A percentile compares a stretch with the other conserved stretches of the same genome.
Evolutionary conservation across 2,888 invertebrate species (phyloP).

Genomic region (Heliothis peltigera): DNA sequence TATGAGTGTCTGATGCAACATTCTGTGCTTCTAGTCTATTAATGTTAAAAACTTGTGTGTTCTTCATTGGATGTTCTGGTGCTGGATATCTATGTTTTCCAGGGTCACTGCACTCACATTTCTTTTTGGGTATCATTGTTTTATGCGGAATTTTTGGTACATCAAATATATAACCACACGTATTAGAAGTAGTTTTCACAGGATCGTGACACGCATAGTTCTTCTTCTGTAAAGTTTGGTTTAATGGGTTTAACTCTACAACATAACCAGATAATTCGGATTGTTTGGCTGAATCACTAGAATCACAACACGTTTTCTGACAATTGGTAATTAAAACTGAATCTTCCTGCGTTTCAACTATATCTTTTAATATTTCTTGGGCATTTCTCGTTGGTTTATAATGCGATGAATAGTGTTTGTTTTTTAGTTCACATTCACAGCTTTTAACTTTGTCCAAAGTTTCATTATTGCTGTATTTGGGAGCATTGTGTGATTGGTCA

Average conservation of each 20-base stretch:
- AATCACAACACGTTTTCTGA: neutral
- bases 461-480: neutral
- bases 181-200: neutral
- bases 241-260: neutral
- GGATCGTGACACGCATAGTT: neutral
- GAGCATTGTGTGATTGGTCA: neutral
- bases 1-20: neutral
- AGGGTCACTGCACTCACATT: neutral
- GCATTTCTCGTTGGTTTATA: slow-evolving; percentile 1
- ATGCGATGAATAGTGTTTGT: neutral
- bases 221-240: neutral
- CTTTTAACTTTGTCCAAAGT: neutral
- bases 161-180: neutral
- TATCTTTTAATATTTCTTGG: neutral
- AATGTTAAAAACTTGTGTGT: slow-evolving; percentile 1
- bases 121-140: neutral
- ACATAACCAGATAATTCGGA: neutral
- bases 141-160: neutral
- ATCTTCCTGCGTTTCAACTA: neutral
- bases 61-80: neutral
- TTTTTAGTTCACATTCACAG: neutral
- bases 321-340: neutral
- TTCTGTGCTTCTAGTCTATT: neutral
- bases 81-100: neutral
- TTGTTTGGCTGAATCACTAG: neutral